Percentiles rank a stretch among this genome's conserved stretches.
These are phyloP conservation scores for Barbus barbus DNA, from an alignment of 2,113 vertebrate species.

Conservation along the genomic window DNA sequence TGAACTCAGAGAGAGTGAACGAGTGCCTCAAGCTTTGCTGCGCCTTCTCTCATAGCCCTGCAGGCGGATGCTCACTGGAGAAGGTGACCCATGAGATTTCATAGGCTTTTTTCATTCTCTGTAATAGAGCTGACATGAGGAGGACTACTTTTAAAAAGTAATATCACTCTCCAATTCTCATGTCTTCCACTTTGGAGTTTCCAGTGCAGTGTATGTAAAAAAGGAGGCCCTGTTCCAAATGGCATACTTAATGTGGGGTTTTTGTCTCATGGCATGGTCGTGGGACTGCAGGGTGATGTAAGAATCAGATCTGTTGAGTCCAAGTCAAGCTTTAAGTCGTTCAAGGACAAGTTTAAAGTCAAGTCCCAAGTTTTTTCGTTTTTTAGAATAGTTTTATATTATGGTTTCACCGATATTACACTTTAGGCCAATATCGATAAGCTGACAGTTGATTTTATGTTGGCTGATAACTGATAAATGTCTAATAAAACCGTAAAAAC, in stretches of 20 bases:
- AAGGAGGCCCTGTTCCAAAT: background rate
- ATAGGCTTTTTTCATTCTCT: conserved; percentile 11
- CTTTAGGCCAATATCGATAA: background rate
- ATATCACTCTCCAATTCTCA: conserved; percentile 32
- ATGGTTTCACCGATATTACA: background rate
- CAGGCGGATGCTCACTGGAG: background rate
- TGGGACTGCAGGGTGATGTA: background rate
- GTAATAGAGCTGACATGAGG: background rate
- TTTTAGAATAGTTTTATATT: background rate
- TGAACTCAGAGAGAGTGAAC: conserved; percentile 9
- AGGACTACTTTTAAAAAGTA: conserved; percentile 7
- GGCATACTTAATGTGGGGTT: background rate
- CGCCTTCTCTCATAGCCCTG: background rate
- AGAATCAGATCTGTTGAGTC: background rate
- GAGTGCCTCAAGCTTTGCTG: conserved; percentile 32
- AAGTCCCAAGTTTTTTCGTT: background rate
- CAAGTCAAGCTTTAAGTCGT: background rate
- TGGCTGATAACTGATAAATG: background rate
- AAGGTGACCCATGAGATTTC: background rate
- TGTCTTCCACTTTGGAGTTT: background rate
- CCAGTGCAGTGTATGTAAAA: background rate
- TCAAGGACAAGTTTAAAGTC: background rate
- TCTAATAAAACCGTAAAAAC: background rate
- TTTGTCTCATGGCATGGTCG: background rate
- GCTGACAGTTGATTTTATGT: background rate